phyloP scores from a whole-genome alignment of 2,113 vertebrate genomes.

The Agelaius tricolor region DNA sequence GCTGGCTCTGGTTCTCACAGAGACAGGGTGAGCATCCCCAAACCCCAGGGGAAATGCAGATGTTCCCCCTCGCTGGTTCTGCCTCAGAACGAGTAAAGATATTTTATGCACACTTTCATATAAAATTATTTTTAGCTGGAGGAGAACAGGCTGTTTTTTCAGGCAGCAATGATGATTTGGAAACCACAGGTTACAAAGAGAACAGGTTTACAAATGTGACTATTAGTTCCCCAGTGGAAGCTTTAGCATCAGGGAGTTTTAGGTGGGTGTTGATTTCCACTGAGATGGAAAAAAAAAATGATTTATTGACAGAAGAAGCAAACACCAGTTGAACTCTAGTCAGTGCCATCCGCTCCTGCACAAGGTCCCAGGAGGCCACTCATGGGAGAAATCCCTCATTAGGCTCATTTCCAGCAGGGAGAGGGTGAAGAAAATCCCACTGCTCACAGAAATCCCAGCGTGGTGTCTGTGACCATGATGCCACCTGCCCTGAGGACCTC shows the following conservation, averaged over 20 bases:
- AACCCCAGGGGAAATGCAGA: background rate
- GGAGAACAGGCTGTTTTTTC: conserved; percentile 31
- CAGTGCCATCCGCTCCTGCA: background rate
- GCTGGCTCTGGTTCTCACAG: background rate
- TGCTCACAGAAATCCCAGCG: background rate
- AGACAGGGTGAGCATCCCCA: background rate
- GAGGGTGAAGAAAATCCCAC: background rate
- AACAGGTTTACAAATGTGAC: conserved; percentile 26
- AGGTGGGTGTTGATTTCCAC: conserved; percentile 28
- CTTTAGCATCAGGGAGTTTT: conserved; percentile 41
- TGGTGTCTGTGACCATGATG: background rate
- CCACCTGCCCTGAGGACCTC: background rate
- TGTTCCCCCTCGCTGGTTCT: background rate
- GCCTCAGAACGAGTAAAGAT: background rate
- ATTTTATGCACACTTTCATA: background rate
- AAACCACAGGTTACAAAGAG: conserved; percentile 53
- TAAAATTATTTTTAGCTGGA: conserved; percentile 22
- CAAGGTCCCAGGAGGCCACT: background rate
- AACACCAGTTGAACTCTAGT: conserved; percentile 6
- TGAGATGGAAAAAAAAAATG: background rate
- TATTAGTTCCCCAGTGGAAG: conserved; percentile 33
- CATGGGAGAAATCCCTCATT: background rate
- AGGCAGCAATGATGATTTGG: conserved; percentile 15
- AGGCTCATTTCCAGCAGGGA: background rate
- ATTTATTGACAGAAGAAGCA: conserved; percentile 25